Percentiles rank a stretch among this genome's conserved stretches.
These are phyloP conservation scores for Pterophyllum scalare DNA, from an alignment of 2,113 vertebrate species.

Conservation along the genomic window DNA sequence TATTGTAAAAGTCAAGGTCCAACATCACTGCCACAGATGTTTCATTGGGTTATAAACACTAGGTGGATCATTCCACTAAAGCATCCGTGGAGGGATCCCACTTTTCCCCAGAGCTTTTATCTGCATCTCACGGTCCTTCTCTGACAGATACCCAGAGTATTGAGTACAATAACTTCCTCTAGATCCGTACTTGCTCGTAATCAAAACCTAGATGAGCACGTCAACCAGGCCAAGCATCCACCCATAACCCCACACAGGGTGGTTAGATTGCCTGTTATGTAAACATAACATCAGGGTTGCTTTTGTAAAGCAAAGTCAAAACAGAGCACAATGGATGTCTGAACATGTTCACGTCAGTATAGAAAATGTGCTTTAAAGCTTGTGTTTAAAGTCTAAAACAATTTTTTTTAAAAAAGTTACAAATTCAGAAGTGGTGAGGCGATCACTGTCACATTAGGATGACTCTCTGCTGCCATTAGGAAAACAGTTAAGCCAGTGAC, in stretches of 20 bases:
- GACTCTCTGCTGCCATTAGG: not conserved
- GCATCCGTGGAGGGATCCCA: not conserved
- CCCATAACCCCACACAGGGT: not conserved
- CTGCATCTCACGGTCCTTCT: not conserved
- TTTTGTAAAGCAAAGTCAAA: not conserved
- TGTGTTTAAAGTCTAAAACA: not conserved
- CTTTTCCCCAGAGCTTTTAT: not conserved
- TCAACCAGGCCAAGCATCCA: not conserved
- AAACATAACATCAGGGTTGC: too few relatives aligned
- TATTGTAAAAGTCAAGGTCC: not conserved
- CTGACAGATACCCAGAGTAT: not conserved
- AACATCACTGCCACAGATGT: not conserved
- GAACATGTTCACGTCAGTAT: not conserved
- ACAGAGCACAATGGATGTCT: not conserved
- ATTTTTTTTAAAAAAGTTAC: too few relatives aligned
- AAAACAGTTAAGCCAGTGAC: not conserved
- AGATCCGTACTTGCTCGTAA: not conserved
- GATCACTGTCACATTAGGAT: not conserved
- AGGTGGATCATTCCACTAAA: not conserved
- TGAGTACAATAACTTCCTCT: not conserved
- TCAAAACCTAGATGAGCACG: not conserved
- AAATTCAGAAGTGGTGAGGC: rapidly evolving
- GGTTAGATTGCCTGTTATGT: not conserved
- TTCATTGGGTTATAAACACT: not conserved
- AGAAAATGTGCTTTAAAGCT: not conserved